Base-by-base conservation (phyloP, 2,113 vertebrate species). In the Montifringilla adamsi region DNA sequence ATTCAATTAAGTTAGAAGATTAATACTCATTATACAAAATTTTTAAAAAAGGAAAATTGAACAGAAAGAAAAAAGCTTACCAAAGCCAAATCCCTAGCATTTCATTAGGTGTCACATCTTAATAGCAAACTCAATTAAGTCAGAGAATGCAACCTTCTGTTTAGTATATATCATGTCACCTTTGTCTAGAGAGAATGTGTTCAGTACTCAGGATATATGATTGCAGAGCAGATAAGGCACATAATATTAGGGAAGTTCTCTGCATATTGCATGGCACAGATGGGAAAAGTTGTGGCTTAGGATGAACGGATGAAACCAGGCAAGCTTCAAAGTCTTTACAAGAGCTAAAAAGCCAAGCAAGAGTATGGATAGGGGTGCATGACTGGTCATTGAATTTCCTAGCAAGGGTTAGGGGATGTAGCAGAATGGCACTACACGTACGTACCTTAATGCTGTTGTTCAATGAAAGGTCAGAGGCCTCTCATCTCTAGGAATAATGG, bases 21-120 rank as follows among this genome's bases (percentile, higher is more conserved):
- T 84, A 73, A 66, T 74, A 84, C 83, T 90, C 31, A 72, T 83
- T 62, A 49, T 53, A 13, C 7, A 86, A 95, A 84, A 78, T 46
- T 46, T n/a, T 15, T 12, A 30, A 49, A 41, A 70, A 43, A 41
- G 21, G 5, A 39, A 93, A 73, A 60, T 20, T 60, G 5, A 69
- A 53, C 15, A 66, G 35, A 17, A 24, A 41, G 62, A 60, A 24
- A 82, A 82, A 49, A 44, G 4, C 1, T 2, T 58, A 18, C 6
- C 60, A 23, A 68, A 63, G 3, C 18, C 26, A 19, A 63, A 46
- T 7, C 20, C 15, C 23, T 66, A 62, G 55, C 23, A 50, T 60
- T 94, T 92, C n/a, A 62, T 77, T 85, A 66, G 14, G 9, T 63
- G 10, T 83, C 55, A 62, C 28, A 30, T 14, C n/a, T 80, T 90